Evolutionary conservation across 2,797 vertebrate genomes (phyloP).

Genomic region (Leptoclinus maculatus): DNA sequence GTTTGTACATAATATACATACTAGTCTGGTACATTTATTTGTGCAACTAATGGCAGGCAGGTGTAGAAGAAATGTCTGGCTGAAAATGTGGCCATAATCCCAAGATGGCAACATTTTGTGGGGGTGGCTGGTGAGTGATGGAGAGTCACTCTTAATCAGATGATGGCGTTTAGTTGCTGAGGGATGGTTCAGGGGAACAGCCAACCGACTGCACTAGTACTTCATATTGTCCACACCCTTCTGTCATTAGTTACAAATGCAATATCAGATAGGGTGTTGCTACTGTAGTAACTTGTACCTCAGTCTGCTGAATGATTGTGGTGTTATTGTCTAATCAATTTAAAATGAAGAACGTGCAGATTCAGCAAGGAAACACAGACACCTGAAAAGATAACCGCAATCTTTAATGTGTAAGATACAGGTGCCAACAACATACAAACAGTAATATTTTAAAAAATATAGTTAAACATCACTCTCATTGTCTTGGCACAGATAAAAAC

Average conservation of each 20-base stretch:
- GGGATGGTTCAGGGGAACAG: not conserved
- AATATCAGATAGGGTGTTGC: constrained; percentile 4
- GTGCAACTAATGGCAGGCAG: not conserved
- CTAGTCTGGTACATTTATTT: constrained; percentile 3
- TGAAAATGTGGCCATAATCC: not conserved
- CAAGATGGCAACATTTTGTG: not conserved
- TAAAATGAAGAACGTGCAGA: constrained; percentile 3
- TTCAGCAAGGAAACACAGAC: constrained; percentile 19
- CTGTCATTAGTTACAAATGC: not conserved
- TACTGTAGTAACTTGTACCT: not conserved
- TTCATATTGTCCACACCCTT: constrained; percentile 6
- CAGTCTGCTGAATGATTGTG: not conserved
- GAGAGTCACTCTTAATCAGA: constrained; percentile 6
- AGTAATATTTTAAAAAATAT: constrained; percentile 62
- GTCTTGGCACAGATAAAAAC: constrained; percentile 51
- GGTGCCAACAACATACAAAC: constrained; percentile 52
- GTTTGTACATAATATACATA: constrained; percentile 39
- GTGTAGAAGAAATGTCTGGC: constrained; percentile 14
- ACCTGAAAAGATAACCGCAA: constrained; percentile 49
- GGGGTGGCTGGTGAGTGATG: constrained; percentile 1
- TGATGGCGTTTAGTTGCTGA: constrained; percentile 21
- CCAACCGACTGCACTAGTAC: not conserved
- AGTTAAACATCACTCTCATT: constrained; percentile 36
- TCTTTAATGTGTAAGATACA: constrained; percentile 57
- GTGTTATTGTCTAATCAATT: not conserved